Percentiles rank a stretch among this genome's conserved stretches.
These are phyloP conservation scores for Leptinotarsa undecemlineata DNA, from an alignment of 1,140 invertebrate species.

Conservation along the genomic window DNA sequence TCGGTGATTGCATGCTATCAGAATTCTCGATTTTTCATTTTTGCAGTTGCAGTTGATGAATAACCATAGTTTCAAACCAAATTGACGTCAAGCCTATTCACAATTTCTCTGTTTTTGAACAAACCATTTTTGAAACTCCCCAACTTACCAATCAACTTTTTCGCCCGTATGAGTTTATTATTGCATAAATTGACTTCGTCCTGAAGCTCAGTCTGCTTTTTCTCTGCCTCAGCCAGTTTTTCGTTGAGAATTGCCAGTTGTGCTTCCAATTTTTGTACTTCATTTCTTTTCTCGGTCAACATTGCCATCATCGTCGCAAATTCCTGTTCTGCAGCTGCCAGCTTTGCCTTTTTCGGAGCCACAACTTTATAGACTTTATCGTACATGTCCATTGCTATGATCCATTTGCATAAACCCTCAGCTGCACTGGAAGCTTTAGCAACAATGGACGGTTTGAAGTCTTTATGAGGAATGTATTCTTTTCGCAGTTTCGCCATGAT, in stretches of 20 bases:
- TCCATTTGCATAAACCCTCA: conserved; percentile 88
- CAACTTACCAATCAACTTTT: conserved; percentile 68
- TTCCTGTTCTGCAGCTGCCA: conserved; percentile 76
- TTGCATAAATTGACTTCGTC: conserved; percentile 86
- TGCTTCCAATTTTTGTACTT: conserved; percentile 74
- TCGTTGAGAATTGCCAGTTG: conserved; percentile 74
- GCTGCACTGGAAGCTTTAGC: conserved; percentile 89
- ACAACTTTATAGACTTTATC: conserved; percentile 67
- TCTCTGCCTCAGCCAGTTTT: conserved; percentile 68
- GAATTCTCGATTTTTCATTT: too few relatives aligned
- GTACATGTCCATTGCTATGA: conserved; percentile 91
- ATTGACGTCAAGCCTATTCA: too few relatives aligned
- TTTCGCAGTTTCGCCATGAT: conserved; percentile 84
- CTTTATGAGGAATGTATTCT: conserved; percentile 80
- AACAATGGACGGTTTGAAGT: conserved; percentile 86
- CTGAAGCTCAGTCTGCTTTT: conserved; percentile 78
- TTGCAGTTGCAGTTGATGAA: too few relatives aligned
- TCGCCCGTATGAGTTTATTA: conserved; percentile 85
- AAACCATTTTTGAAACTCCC: not conserved
- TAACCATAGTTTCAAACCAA: too few relatives aligned
- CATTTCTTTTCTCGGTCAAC: conserved; percentile 76
- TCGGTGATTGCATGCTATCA: too few relatives aligned
- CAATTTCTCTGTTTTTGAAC: not conserved
- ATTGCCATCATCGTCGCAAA: conserved; percentile 79
- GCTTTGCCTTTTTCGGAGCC: conserved; percentile 80